Evolutionary conservation across 2,888 invertebrate species (phyloP).

Genomic region (Corythucha ciliata): DNA sequence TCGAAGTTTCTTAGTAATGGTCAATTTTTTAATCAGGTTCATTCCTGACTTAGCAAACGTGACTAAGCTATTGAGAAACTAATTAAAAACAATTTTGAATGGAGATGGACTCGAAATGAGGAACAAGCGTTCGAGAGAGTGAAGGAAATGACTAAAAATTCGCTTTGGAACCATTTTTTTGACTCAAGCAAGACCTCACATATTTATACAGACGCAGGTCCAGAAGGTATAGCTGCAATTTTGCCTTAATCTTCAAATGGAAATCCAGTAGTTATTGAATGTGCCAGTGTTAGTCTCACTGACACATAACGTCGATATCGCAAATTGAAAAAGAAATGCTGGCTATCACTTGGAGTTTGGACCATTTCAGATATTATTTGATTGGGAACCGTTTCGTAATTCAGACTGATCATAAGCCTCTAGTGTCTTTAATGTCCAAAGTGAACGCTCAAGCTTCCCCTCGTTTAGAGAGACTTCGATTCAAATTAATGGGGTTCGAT

Average conservation of each 20-base stretch:
- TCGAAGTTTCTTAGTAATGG: slow-evolving; percentile 5
- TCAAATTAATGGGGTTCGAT: slow-evolving; percentile 6
- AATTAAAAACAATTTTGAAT: background rate
- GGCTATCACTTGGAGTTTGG: background rate
- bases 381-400: background rate
- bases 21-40: slow-evolving; percentile 7
- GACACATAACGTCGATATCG: background rate
- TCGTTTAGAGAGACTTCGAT: slow-evolving; percentile 1
- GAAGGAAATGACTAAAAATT: background rate
- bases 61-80: background rate
- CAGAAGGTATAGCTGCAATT: background rate
- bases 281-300: background rate
- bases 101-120: background rate
- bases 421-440: background rate
- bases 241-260: background rate
- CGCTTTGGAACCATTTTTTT: background rate
- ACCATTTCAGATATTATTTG: slow-evolving; percentile 5
- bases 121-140: background rate
- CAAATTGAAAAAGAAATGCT: background rate
- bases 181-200: background rate
- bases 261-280: background rate
- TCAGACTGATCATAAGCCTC: slow-evolving; percentile 8
- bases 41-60: background rate
- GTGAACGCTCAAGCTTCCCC: background rate
- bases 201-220: background rate